A percentile compares a stretch with the other conserved stretches of the same genome.
Evolutionary conservation across 2,888 invertebrate species (phyloP).

Genomic region (Lasioglossum villosulum): DNA sequence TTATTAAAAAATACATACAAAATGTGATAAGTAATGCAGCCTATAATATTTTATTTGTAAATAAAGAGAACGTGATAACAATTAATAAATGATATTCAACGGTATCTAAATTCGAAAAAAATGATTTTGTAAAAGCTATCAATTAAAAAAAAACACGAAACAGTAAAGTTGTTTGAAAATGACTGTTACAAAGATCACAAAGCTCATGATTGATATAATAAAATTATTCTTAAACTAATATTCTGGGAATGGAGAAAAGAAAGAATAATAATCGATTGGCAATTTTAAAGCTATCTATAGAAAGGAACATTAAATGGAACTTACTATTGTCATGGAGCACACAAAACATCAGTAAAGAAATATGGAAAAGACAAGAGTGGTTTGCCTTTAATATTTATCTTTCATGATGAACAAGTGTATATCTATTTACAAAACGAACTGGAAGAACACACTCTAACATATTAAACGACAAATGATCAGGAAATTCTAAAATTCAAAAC

Average conservation of each 20-base stretch:
- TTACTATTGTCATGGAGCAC: conserved; percentile 17
- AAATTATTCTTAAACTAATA: conserved; percentile 7
- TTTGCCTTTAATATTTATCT: conserved; percentile 36
- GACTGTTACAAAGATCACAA: conserved; percentile 9
- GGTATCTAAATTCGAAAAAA: conserved; percentile 21
- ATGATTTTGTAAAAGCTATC: conserved; percentile 6
- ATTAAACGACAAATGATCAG: conserved; percentile 31
- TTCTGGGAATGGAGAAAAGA: neutral
- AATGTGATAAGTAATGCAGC: conserved; percentile 53
- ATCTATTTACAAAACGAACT: conserved; percentile 59
- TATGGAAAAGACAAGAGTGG: conserved; percentile 20
- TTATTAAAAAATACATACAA: conserved; percentile 68
- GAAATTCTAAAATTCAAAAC: conserved; percentile 75
- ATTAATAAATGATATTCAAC: conserved; percentile 18
- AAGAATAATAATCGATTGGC: conserved; percentile 11
- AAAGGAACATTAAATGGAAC: conserved; percentile 37
- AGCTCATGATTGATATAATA: conserved; percentile 20
- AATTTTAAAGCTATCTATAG: conserved; percentile 25
- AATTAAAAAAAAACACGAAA: conserved; percentile 3
- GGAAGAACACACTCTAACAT: conserved; percentile 48
- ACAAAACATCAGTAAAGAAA: conserved; percentile 24
- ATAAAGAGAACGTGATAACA: conserved; percentile 30
- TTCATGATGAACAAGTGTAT: conserved; percentile 39
- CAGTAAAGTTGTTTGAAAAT: neutral
- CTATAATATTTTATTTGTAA: conserved; percentile 34